phyloP scores from a whole-genome alignment of 2,113 vertebrate species.

The Campylomormyrus numenius region DNA sequence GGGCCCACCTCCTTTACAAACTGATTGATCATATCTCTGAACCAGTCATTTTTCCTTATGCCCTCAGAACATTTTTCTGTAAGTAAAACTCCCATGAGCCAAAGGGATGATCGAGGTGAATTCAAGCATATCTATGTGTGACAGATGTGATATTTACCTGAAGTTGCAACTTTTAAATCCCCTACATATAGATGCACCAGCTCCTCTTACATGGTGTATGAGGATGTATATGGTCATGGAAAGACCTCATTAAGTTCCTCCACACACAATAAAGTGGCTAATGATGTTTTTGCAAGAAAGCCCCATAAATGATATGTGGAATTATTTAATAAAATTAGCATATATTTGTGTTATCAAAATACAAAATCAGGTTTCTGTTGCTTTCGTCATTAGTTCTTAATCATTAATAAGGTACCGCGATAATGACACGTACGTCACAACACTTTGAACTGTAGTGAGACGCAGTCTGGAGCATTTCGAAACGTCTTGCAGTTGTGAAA shows the following conservation, averaged over 20 bases:
- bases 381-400: not conserved
- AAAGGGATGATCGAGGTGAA: not conserved
- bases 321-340: not conserved
- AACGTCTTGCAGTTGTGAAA: not conserved
- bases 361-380: not conserved
- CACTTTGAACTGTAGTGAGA: not conserved
- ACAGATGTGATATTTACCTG: not conserved
- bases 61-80: no score
- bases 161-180: not conserved
- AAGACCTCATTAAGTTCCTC: not conserved
- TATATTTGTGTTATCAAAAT: not conserved
- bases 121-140: not conserved
- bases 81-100: no score
- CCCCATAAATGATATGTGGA: not conserved
- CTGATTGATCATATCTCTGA: no score
- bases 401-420: not conserved
- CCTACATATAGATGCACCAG: not conserved
- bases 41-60: no score
- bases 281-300: not conserved
- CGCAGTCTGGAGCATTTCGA: no score
- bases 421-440: not conserved
- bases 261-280: not conserved
- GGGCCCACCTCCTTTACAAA: no score
- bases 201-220: not conserved
- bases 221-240: not conserved